phyloP scores from a whole-genome alignment of 2,797 vertebrate species.

The Clarias platycephalus region DNA sequence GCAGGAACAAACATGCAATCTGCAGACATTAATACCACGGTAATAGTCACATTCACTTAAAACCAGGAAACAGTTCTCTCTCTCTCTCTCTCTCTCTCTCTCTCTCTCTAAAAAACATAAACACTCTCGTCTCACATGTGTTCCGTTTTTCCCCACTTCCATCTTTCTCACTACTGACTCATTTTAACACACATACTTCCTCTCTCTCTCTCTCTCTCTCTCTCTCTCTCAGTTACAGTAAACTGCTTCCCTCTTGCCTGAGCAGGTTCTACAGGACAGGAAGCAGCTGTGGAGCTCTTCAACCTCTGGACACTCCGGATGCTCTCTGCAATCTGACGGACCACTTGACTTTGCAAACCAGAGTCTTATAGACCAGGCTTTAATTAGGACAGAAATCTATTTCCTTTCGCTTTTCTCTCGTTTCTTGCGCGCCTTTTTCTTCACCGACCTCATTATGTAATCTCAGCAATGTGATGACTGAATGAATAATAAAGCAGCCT shows the following conservation, averaged over 20 bases:
- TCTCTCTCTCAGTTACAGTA: constrained; percentile 60
- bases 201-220: constrained; percentile 13
- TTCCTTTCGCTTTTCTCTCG: constrained; percentile 24
- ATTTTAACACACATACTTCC: constrained; percentile 32
- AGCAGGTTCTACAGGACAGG: constrained; percentile 39
- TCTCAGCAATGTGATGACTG: constrained; percentile 22
- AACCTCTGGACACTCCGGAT: constrained; percentile 22
- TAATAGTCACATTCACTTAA: constrained; percentile 76
- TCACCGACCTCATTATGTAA: constrained; percentile 34
- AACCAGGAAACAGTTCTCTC: constrained; percentile 65
- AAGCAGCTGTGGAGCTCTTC: constrained; percentile 41
- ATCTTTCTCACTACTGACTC: constrained; percentile 12
- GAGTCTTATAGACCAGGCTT: constrained; percentile 40
- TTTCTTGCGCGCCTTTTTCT: neutral
- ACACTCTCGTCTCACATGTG: constrained; percentile 29
- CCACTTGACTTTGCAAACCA: constrained; percentile 45
- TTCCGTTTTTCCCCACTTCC: neutral
- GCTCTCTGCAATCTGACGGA: constrained; percentile 37
- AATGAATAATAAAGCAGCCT: constrained; percentile 33
- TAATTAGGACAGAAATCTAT: constrained; percentile 41
- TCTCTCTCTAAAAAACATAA: constrained; percentile 26
- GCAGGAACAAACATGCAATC: constrained; percentile 75
- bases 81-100: neutral
- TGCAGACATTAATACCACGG: constrained; percentile 76
- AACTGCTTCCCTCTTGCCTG: constrained; percentile 52